A percentile compares a stretch with the other conserved stretches of the same genome.
Conservation (phyloP, 2,797 vertebrate species). For the Selene dorsalis region DNA sequence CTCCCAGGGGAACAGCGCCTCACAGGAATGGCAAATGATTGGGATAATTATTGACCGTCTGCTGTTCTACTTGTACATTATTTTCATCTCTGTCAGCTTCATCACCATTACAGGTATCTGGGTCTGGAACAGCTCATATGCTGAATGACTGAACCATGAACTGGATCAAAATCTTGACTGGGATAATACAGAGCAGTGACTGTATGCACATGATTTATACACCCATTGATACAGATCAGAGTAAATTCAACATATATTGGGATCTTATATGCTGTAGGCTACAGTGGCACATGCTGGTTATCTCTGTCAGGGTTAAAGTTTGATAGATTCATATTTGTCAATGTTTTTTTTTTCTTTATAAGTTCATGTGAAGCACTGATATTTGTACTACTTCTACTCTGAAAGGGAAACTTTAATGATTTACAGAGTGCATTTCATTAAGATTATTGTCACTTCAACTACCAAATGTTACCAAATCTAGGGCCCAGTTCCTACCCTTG, state of each 20-base stretch:
- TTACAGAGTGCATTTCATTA: too few relatives aligned
- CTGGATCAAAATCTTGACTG: not conserved
- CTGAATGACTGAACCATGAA: not conserved
- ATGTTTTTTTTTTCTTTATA: not conserved
- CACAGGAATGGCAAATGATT: conserved; percentile 58
- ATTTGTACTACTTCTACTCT: too few relatives aligned
- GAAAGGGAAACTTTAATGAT: not conserved
- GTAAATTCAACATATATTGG: too few relatives aligned
- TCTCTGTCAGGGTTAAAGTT: not conserved
- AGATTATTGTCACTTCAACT: too few relatives aligned
- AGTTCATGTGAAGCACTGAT: not conserved
- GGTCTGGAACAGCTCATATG: conserved; percentile 12
- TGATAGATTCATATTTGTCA: not conserved
- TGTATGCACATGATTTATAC: too few relatives aligned
- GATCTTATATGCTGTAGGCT: not conserved
- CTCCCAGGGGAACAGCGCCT: conserved; percentile 17
- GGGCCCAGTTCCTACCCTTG: not conserved
- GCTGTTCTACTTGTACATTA: conserved; percentile 70
- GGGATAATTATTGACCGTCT: conserved; percentile 71
- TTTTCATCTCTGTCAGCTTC: conserved; percentile 75
- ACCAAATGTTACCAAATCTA: not conserved
- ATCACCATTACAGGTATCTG: conserved; percentile 66
- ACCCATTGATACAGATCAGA: too few relatives aligned
- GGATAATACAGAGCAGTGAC: not conserved
- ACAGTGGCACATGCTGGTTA: not conserved